Evolutionary conservation across 2,888 invertebrate species (phyloP).

Genomic region (Hofmannophila pseudospretella): DNA sequence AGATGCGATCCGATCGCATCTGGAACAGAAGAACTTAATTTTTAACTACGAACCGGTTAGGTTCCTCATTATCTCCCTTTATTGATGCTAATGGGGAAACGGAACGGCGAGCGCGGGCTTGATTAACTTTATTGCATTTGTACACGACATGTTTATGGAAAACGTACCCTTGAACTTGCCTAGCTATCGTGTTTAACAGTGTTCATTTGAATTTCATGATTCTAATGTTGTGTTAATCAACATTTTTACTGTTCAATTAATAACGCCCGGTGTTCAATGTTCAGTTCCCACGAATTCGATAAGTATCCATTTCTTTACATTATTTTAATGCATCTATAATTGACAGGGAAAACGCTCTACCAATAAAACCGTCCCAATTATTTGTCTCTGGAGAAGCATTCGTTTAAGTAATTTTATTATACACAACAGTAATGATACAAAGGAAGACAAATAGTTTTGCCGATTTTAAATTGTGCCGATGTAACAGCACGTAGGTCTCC

Average conservation of each 20-base stretch:
- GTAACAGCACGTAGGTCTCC: constrained; percentile 1
- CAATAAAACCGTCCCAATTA: too few species aligned
- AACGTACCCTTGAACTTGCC: constrained; percentile 29
- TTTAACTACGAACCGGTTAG: constrained; percentile 39
- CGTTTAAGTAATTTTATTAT: too few species aligned
- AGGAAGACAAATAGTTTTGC: too few species aligned
- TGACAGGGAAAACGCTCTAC: too few species aligned
- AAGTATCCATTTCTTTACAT: too few species aligned
- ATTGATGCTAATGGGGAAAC: constrained; percentile 38
- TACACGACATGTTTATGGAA: constrained; percentile 39
- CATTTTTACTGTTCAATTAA: constrained; percentile 10
- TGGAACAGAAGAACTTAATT: constrained; percentile 51
- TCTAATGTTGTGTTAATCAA: constrained; percentile 9
- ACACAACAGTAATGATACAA: too few species aligned
- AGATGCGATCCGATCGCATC: constrained; percentile 44
- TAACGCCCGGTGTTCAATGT: neutral
- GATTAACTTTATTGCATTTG: constrained; percentile 40
- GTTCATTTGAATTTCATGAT: constrained; percentile 13
- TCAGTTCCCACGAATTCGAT: constrained; percentile 7
- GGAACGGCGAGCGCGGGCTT: constrained; percentile 19
- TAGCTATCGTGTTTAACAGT: constrained; percentile 6
- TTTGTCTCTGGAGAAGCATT: too few species aligned
- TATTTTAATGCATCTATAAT: too few species aligned
- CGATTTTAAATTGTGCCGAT: neutral
- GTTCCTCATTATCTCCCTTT: constrained; percentile 44